Conservation (phyloP, 64 coral and sea anemone species). For the Montipora cactus region DNA sequence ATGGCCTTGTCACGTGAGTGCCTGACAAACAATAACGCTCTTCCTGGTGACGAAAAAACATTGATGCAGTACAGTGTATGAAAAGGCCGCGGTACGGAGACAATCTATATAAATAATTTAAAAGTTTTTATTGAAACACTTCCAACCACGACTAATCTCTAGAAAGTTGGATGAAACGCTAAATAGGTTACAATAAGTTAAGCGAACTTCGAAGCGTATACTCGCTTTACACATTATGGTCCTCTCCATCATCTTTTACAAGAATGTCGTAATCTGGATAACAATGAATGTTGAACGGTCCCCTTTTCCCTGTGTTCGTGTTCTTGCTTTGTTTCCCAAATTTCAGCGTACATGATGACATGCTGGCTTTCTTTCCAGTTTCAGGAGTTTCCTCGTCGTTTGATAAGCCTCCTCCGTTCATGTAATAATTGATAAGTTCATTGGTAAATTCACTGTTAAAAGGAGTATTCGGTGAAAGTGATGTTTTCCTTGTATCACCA, state of each 20-base stretch:
- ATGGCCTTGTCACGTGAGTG: too few relatives aligned
- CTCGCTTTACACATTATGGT: neutral
- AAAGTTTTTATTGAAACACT: too few relatives aligned
- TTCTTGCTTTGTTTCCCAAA: neutral
- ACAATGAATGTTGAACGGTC: neutral
- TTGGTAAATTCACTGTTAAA: neutral
- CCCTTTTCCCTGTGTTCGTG: neutral
- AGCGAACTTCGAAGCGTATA: too few relatives aligned
- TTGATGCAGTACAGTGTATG: too few relatives aligned
- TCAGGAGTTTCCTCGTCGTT: neutral
- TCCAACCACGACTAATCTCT: too few relatives aligned
- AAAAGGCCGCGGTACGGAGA: too few relatives aligned
- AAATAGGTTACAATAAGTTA: too few relatives aligned
- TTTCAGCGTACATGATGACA: neutral
- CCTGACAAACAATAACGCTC: too few relatives aligned
- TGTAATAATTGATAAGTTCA: constrained; percentile 8
- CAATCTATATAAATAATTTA: too few relatives aligned
- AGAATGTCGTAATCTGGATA: constrained; percentile 19
- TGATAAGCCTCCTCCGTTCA: neutral
- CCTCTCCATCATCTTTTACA: neutral
- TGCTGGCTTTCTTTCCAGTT: neutral
- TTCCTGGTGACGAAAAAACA: too few relatives aligned
- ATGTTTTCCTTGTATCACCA: neutral
- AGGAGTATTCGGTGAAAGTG: neutral
- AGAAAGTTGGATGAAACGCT: neutral